Conservation (phyloP, 2,888 invertebrate species). For the Andrena marginata region DNA sequence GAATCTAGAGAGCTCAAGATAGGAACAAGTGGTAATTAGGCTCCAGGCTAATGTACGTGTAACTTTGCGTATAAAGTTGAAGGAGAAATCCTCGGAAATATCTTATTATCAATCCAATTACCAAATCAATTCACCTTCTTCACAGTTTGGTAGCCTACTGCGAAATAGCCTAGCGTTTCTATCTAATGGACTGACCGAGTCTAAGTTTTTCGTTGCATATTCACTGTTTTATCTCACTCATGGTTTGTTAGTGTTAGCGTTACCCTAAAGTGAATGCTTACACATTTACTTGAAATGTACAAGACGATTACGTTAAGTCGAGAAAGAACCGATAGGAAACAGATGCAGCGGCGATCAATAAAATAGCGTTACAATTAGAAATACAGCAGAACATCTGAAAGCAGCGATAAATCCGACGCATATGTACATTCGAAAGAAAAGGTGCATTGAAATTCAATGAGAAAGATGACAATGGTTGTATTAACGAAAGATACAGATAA, state of each 20-base stretch:
- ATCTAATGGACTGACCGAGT: constrained; percentile 67
- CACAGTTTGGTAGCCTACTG: constrained; percentile 49
- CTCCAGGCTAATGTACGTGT: no score
- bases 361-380: constrained; percentile 22
- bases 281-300: constrained; percentile 43
- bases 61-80: neutral
- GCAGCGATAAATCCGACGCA: constrained; percentile 29
- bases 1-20: no score
- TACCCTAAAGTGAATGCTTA: constrained; percentile 59
- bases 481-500: constrained; percentile 40
- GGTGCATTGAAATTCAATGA: constrained; percentile 14
- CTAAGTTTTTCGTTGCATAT: constrained; percentile 82
- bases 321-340: constrained; percentile 41
- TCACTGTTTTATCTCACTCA: constrained; percentile 80
- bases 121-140: constrained; percentile 50
- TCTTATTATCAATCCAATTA: constrained; percentile 54
- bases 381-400: constrained; percentile 62
- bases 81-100: constrained; percentile 32
- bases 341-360: constrained; percentile 15
- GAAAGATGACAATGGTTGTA: constrained; percentile 28
- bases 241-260: constrained; percentile 65
- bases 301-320: constrained; percentile 60
- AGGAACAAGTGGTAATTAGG: no score
- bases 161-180: constrained; percentile 51
- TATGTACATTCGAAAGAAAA: constrained; percentile 32